These are phyloP conservation scores for Andrena hattorfiana DNA, from an alignment of 2,888 invertebrate genomes.

Conservation along the genomic window DNA sequence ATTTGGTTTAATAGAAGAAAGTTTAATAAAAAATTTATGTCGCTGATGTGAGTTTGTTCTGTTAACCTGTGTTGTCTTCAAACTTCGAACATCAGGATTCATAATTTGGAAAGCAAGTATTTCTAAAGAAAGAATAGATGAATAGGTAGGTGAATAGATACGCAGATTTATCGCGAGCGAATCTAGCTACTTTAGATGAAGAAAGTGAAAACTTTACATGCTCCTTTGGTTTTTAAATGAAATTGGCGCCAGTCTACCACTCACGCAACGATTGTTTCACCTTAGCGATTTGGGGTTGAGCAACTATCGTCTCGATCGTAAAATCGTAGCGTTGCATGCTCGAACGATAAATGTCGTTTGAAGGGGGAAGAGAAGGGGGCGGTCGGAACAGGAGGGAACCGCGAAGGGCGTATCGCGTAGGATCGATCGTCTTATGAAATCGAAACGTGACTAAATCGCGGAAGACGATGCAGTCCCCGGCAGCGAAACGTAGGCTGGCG, in stretches of 20 bases:
- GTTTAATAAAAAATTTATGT: background rate
- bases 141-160: too few relatives aligned
- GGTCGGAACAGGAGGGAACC: background rate
- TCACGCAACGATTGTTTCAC: background rate
- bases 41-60: slow-evolving; percentile 8
- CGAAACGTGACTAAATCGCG: slow-evolving; percentile 72
- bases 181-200: too few relatives aligned
- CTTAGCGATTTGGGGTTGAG: background rate
- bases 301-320: slow-evolving; percentile 22
- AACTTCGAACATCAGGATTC: background rate
- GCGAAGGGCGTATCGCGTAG: slow-evolving; percentile 17
- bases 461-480: slow-evolving; percentile 48
- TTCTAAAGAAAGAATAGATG: too few relatives aligned
- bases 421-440: slow-evolving; percentile 71
- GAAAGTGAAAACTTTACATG: too few relatives aligned
- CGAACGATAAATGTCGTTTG: slow-evolving; percentile 32
- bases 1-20: background rate
- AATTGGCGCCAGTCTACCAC: too few relatives aligned
- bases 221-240: too few relatives aligned
- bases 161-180: too few relatives aligned
- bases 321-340: slow-evolving; percentile 31
- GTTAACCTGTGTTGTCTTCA: background rate
- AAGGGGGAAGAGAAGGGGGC: background rate
- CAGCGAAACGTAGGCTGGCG: slow-evolving; percentile 18
- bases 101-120: too few relatives aligned